A percentile compares a stretch with the other conserved stretches of the same genome.
These are phyloP conservation scores for Callitettix versicolor DNA, from an alignment of 1,140 invertebrate species.

Conservation along the genomic window DNA sequence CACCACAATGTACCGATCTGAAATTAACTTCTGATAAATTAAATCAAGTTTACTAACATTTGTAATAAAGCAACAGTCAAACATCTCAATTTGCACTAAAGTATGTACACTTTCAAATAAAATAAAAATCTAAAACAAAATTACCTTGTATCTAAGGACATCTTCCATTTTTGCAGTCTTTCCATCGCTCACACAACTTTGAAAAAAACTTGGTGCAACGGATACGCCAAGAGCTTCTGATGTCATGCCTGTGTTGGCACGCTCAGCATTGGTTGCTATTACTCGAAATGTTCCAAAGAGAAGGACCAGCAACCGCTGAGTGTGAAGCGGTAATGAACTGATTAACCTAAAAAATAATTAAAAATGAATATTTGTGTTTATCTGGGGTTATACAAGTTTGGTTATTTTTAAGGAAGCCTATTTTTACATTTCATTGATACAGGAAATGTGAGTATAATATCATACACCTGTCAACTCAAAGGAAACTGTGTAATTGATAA, in stretches of 20 bases:
- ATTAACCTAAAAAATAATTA: constrained; percentile 59
- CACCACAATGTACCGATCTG: too few relatives aligned
- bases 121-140: background rate
- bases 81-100: too few relatives aligned
- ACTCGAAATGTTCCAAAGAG: constrained; percentile 95
- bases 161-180: constrained; percentile 92
- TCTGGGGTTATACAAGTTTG: too few relatives aligned
- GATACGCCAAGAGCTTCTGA: constrained; percentile 90
- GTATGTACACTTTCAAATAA: constrained; percentile 1
- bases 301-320: constrained; percentile 85
- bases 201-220: constrained; percentile 97
- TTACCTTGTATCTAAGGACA: constrained; percentile 84
- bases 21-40: too few relatives aligned
- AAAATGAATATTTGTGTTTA: too few relatives aligned
- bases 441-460: too few relatives aligned
- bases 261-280: constrained; percentile 85
- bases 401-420: too few relatives aligned
- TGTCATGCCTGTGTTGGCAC: constrained; percentile 85
- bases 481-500: too few relatives aligned
- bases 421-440: too few relatives aligned
- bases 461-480: too few relatives aligned
- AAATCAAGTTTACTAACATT: too few relatives aligned
- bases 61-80: too few relatives aligned
- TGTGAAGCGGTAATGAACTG: constrained; percentile 73
- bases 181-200: constrained; percentile 86